These are phyloP conservation scores for Gallinago media DNA, from an alignment of 2,113 vertebrate genomes.

Conservation along the genomic window DNA sequence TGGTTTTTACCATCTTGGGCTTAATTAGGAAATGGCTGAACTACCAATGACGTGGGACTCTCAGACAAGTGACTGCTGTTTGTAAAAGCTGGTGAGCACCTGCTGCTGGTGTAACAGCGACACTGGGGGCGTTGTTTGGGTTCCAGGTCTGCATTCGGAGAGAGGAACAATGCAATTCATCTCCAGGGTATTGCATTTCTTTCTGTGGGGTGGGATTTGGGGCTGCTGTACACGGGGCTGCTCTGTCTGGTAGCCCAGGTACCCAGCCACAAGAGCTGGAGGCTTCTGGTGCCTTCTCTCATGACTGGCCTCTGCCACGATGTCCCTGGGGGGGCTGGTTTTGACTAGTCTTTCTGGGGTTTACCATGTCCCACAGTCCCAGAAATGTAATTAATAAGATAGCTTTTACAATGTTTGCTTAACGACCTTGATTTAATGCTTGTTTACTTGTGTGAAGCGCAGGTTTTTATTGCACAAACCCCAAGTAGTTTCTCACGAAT, in stretches of 20 bases:
- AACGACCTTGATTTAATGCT: background rate
- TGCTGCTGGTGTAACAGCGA: background rate
- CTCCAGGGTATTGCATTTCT: background rate
- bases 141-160: background rate
- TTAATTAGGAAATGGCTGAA: background rate
- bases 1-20: background rate
- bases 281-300: background rate
- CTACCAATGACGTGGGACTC: background rate
- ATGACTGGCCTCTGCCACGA: background rate
- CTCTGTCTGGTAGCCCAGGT: background rate
- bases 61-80: background rate
- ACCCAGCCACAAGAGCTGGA: background rate
- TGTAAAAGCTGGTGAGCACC: background rate
- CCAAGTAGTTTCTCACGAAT: background rate
- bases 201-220: background rate
- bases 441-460: background rate
- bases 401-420: background rate
- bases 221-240: background rate
- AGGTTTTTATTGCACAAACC: background rate
- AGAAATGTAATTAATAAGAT: background rate
- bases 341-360: background rate
- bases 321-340: background rate
- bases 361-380: background rate
- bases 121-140: background rate
- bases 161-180: background rate